Percentiles rank a stretch among this genome's conserved stretches.
Conservation (phyloP, 1,140 invertebrate genomes). For the Drosophila jambulina region DNA sequence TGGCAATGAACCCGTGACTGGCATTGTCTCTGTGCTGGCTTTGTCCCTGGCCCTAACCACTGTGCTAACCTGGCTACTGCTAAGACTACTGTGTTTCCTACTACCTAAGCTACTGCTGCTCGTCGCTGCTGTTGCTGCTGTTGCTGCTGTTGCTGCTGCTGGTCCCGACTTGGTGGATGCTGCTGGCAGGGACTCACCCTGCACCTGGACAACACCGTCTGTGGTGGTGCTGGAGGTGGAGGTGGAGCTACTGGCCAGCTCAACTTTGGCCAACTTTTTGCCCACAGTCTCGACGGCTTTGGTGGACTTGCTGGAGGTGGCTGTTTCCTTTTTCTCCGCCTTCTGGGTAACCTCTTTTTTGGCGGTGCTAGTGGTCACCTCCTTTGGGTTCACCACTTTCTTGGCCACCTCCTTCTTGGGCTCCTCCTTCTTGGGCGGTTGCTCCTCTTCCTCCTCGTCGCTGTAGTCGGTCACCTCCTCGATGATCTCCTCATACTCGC, state of each 20-base stretch:
- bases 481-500: slow-evolving; percentile 84
- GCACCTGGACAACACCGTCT: slow-evolving; percentile 46
- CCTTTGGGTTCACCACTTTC: slow-evolving; percentile 26
- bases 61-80: slow-evolving; percentile 65
- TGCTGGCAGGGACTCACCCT: slow-evolving; percentile 72
- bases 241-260: slow-evolving; percentile 45
- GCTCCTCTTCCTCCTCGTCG: slow-evolving; percentile 68
- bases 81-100: slow-evolving; percentile 59
- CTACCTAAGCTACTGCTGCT: slow-evolving; percentile 50
- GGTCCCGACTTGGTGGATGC: slow-evolving; percentile 20
- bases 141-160: slow-evolving; percentile 30
- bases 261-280: slow-evolving; percentile 81
- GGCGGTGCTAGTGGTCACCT: slow-evolving; percentile 8
- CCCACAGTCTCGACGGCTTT: slow-evolving; percentile 87
- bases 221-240: slow-evolving; percentile 21
- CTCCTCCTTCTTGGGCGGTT: slow-evolving; percentile 14
- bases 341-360: slow-evolving; percentile 55
- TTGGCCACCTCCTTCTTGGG: slow-evolving; percentile 20
- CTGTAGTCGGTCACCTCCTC: slow-evolving; percentile 82
- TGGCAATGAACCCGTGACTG: slow-evolving; percentile 12
- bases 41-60: slow-evolving; percentile 42
- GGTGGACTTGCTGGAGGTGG: slow-evolving; percentile 86
- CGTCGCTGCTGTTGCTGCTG: slow-evolving; percentile 37
- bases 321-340: slow-evolving; percentile 59
- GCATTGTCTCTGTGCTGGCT: slow-evolving; percentile 39